Conservation (phyloP, 1,140 invertebrate genomes). For the Tetraneura akinire region DNA sequence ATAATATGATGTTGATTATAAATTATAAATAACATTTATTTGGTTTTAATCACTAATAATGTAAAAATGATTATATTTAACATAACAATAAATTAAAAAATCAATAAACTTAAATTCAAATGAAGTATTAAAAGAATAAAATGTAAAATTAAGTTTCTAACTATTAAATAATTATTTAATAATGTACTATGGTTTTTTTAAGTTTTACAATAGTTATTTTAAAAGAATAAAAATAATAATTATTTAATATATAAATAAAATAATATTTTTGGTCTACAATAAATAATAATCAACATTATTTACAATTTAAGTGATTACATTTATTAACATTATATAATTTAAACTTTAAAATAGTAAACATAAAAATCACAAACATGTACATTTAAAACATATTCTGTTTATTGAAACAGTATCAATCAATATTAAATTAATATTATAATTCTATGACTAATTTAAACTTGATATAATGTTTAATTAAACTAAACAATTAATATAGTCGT, state of each 20-base stretch:
- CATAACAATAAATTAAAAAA: conserved; percentile 1
- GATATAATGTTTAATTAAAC: neutral
- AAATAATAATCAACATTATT: conserved; percentile 34
- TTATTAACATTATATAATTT: conserved; percentile 14
- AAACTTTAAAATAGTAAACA: conserved; percentile 19
- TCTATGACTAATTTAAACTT: neutral
- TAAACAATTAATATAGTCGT: neutral
- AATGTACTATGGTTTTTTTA: neutral
- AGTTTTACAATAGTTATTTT: neutral
- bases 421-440: neutral
- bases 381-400: neutral
- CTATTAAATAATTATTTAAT: neutral
- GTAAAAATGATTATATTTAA: neutral
- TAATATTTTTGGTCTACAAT: conserved; percentile 37
- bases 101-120: neutral
- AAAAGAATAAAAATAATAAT: neutral
- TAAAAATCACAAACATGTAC: conserved; percentile 29
- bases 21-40: neutral
- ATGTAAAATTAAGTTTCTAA: neutral
- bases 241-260: conserved; percentile 17
- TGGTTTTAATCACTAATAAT: neutral
- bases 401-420: neutral
- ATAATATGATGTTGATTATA: neutral
- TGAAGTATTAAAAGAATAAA: neutral
- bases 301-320: conserved; percentile 30